Base-by-base conservation (phyloP, 2,888 invertebrate species). In the Aelia acuminata region DNA sequence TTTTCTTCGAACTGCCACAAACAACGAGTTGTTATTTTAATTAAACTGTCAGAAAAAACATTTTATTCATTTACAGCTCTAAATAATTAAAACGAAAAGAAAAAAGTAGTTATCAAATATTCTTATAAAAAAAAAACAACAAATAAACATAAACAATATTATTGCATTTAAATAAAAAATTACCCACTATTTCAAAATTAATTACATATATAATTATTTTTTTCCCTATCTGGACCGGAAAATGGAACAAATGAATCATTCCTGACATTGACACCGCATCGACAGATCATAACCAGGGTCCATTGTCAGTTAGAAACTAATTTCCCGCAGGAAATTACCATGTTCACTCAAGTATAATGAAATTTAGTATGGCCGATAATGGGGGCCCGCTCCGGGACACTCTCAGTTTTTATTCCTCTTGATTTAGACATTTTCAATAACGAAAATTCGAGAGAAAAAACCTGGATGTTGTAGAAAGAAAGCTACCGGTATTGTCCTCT, bases 291-390 rank as follows among this genome's bases (percentile, higher is more conserved):
- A 20, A 35, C 57, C 18, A 70, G 63, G 18, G 18, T 0, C 63
- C 63, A 70, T 70, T 70, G 63, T 70, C 63, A 70, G 63, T 70
- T 70, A 35, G 63, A 70, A 70, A 70, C 63, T 70, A 70, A 70
- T 70, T 70, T 70, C 63, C 63, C 31, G 7, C 63, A 70, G 63
- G 63, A 70, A 70, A 70, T 70, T 70, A 70, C 63, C 63, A 70
- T 70, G 63, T 20, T 70, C 63, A 35, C 0, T 20, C 63, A 70
- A 70, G 63, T 70, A 70, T 70, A 26, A 70, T 15, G 63, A 35
- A 70, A 70, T 70, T 70, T 35, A 70, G 31, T 70, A 70, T 35
- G 35, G 31, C 63, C 31, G 63, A 70, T 70, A 70, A 70, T 70
- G 7, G 0, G 0, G 35, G 7, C 31, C 57, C 18, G 18, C 20